phyloP scores from a whole-genome alignment of 2,888 invertebrate genomes.

The Ennomos fuscantarius region DNA sequence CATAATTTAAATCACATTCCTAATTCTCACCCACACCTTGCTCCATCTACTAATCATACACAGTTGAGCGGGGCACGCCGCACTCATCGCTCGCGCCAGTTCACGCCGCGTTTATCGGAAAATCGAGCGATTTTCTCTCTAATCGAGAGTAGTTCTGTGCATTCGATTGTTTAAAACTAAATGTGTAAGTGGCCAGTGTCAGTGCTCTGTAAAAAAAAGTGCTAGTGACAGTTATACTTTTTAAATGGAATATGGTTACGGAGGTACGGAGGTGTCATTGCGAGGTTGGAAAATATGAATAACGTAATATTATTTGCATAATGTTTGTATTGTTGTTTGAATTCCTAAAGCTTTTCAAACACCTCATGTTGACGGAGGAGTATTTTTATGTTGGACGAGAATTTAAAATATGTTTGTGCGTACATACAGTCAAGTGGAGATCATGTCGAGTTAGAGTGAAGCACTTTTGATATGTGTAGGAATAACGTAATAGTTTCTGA shows the following conservation, averaged over 20 bases:
- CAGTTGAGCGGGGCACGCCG: constrained; percentile 46
- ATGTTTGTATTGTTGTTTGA: constrained; percentile 25
- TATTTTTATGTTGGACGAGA: constrained; percentile 2
- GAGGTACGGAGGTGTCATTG: constrained; percentile 21
- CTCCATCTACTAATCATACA: constrained; percentile 27
- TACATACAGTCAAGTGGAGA: too few species aligned
- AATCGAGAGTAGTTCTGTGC: constrained; percentile 34
- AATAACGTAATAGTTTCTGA: too few species aligned
- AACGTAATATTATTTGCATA: constrained; percentile 36
- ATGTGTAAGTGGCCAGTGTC: constrained; percentile 15
- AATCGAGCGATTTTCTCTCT: constrained; percentile 29
- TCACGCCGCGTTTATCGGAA: constrained; percentile 41
- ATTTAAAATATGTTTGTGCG: too few species aligned
- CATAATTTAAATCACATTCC: constrained; percentile 31
- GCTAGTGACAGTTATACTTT: constrained; percentile 23
- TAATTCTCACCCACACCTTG: constrained; percentile 34
- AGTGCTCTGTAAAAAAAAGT: constrained; percentile 13
- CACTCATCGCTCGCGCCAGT: constrained; percentile 39
- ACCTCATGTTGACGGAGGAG: background rate
- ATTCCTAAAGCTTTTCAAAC: constrained; percentile 15
- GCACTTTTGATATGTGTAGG: too few species aligned
- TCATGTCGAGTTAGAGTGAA: too few species aligned
- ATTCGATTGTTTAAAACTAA: constrained; percentile 11
- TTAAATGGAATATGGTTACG: constrained; percentile 10
- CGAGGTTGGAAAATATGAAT: constrained; percentile 24